Conservation (phyloP, 2,888 invertebrate genomes). For the Malachius bipustulatus region DNA sequence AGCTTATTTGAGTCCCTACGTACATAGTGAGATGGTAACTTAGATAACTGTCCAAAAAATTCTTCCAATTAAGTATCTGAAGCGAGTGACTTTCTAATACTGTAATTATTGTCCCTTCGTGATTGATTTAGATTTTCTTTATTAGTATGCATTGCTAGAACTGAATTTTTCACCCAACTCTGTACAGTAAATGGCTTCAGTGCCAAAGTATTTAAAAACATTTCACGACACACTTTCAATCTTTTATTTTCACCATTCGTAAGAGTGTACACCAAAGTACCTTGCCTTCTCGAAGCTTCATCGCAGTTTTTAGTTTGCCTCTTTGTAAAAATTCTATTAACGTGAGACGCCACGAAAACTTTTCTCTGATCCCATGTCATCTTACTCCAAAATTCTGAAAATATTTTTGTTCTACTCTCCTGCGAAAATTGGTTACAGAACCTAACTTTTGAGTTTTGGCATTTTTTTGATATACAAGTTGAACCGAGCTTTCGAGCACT, state of each 20-base stretch:
- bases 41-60: constrained; percentile 1
- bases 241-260: background rate
- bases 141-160: constrained; percentile 2
- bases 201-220: constrained; percentile 1
- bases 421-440: background rate
- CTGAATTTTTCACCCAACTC: constrained; percentile 1
- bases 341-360: background rate
- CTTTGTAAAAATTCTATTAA: background rate
- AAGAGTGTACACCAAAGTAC: constrained; percentile 1
- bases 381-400: constrained; percentile 3
- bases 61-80: constrained; percentile 1
- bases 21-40: constrained; percentile 1
- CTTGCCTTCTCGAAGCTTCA: constrained; percentile 1
- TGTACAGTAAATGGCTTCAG: constrained; percentile 2
- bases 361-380: constrained; percentile 2
- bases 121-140: constrained; percentile 1
- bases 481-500: background rate
- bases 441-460: constrained; percentile 1
- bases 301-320: constrained; percentile 3
- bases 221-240: background rate
- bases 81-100: constrained; percentile 1
- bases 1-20: constrained; percentile 3
- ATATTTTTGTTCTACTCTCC: background rate
- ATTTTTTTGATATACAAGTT: constrained; percentile 1
- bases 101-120: constrained; percentile 2